Evolutionary conservation across 2,888 invertebrate species (phyloP).

Genomic region (Euzetes globulus): DNA sequence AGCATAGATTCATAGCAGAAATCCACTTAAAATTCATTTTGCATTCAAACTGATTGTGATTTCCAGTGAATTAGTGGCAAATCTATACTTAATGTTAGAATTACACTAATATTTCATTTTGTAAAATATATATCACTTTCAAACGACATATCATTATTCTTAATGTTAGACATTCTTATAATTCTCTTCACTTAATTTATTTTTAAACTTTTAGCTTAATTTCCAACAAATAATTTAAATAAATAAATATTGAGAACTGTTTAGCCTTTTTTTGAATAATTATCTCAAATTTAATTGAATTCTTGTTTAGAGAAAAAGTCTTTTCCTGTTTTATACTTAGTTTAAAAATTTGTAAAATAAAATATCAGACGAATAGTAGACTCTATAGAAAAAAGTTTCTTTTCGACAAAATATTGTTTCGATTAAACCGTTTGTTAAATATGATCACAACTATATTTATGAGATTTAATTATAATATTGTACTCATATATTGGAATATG

Average conservation of each 20-base stretch:
- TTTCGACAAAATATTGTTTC: not conserved
- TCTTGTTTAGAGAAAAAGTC: no score
- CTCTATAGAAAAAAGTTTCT: not conserved
- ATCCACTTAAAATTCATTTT: not conserved
- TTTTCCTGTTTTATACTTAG: no score
- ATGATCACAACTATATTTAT: not conserved
- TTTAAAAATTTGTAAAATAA: no score
- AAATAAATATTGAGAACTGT: not conserved
- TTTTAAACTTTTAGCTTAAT: not conserved
- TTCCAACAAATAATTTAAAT: not conserved
- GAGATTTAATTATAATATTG: not conserved
- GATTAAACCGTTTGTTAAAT: not conserved
- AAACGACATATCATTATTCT: conserved; percentile 10
- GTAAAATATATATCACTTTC: conserved; percentile 9
- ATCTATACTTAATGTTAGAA: conserved; percentile 15
- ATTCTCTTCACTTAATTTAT: conserved; percentile 5
- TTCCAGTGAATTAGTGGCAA: conserved; percentile 17
- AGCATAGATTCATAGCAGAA: not conserved
- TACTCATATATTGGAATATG: no score
- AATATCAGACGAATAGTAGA: no score
- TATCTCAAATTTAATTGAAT: no score
- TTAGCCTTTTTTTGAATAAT: no score
- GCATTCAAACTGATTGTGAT: conserved; percentile 6
- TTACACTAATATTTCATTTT: not conserved
- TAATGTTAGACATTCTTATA: conserved; percentile 14